These are phyloP conservation scores for Palloptera scutellata DNA, from an alignment of 2,888 invertebrate genomes.

Conservation along the genomic window DNA sequence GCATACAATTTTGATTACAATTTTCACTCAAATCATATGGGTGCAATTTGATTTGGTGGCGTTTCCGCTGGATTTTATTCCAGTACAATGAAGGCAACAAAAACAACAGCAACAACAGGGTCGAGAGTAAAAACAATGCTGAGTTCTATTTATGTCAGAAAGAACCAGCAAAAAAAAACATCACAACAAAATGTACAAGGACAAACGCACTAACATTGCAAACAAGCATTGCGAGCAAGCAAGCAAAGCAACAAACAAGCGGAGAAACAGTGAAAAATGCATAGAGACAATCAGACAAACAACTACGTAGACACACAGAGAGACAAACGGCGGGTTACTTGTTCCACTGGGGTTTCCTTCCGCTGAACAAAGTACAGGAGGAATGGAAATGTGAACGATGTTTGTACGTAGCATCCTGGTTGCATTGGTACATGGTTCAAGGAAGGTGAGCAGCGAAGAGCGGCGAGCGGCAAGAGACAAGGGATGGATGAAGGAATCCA, in stretches of 20 bases:
- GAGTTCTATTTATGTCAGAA: not conserved
- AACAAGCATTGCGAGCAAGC: too few relatives aligned
- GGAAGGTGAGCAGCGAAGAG: too few relatives aligned
- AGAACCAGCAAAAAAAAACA: not conserved
- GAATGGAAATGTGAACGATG: not conserved
- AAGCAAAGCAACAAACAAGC: too few relatives aligned
- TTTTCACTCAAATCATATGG: constrained; percentile 5
- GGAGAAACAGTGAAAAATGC: too few relatives aligned
- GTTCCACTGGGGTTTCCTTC: not conserved
- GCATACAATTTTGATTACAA: constrained; percentile 13
- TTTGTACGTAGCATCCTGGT: too few relatives aligned
- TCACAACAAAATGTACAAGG: not conserved
- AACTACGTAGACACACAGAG: not conserved
- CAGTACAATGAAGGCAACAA: not conserved
- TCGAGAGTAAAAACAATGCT: too few relatives aligned
- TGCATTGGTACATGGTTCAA: too few relatives aligned
- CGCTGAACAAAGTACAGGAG: not conserved
- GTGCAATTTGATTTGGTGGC: not conserved
- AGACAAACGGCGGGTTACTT: not conserved
- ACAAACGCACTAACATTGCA: constrained; percentile 1
- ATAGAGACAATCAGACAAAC: too few relatives aligned
- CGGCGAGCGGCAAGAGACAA: too few relatives aligned
- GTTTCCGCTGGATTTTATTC: not conserved
- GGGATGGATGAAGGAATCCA: too few relatives aligned
- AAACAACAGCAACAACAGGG: too few relatives aligned